A percentile compares a stretch with the other conserved stretches of the same genome.
These are phyloP conservation scores for Orthonyx spaldingii DNA, from an alignment of 2,113 vertebrate species.

Conservation along the genomic window DNA sequence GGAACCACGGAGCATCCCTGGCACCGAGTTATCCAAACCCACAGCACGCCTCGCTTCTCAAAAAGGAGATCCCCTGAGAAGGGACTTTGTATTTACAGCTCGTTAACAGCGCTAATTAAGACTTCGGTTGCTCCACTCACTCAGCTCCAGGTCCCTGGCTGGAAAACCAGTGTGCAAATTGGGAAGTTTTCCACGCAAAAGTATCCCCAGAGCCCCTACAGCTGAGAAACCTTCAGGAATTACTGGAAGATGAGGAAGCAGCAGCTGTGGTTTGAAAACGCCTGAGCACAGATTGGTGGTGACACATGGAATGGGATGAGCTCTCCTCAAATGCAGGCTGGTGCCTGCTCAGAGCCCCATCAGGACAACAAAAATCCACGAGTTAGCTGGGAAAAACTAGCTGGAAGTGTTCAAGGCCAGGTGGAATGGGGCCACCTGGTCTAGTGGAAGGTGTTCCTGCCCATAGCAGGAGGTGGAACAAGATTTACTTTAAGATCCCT, in stretches of 20 bases:
- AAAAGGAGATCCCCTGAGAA: not conserved
- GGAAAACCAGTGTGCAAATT: not conserved
- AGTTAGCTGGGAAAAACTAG: not conserved
- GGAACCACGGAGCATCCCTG: accelerated
- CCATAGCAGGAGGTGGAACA: not conserved
- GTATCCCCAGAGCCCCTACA: not conserved
- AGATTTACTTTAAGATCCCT: not conserved
- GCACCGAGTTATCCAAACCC: accelerated
- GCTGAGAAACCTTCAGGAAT: not conserved
- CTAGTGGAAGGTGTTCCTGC: not conserved
- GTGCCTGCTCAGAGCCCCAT: not conserved
- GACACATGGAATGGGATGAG: not conserved
- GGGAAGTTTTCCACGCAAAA: not conserved
- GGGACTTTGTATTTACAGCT: not conserved
- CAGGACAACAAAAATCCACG: not conserved
- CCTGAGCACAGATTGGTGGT: not conserved
- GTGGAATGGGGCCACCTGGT: not conserved
- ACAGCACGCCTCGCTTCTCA: accelerated
- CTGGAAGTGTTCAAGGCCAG: not conserved
- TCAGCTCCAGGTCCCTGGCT: not conserved
- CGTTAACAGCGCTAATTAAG: not conserved
- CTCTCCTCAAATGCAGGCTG: accelerated
- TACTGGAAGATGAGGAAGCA: not conserved
- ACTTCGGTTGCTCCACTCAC: not conserved
- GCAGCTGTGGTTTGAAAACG: not conserved